phyloP scores from a whole-genome alignment of 2,888 invertebrate species.

The Sarcophaga rosellei region DNA sequence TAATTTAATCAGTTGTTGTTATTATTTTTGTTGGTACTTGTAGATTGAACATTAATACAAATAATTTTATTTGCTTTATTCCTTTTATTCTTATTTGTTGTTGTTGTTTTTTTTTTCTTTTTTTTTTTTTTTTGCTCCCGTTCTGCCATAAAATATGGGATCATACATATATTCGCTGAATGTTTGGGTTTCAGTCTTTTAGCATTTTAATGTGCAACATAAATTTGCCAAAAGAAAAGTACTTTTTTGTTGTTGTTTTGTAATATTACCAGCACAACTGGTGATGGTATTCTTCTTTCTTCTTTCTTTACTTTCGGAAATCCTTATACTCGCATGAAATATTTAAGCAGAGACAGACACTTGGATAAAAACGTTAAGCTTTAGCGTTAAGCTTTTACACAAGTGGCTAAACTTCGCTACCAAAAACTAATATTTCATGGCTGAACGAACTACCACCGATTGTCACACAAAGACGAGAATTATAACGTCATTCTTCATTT shows the following conservation, averaged over 20 bases:
- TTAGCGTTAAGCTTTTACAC: background rate
- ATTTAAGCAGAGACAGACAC: background rate
- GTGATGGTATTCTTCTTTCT: background rate
- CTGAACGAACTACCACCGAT: constrained; percentile 28
- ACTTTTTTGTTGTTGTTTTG: constrained; percentile 17
- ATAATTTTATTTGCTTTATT: constrained; percentile 15
- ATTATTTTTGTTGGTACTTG: constrained; percentile 19
- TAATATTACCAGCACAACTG: background rate
- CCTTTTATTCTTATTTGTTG: too few species aligned
- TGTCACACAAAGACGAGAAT: background rate
- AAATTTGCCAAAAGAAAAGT: constrained; percentile 60
- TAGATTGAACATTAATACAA: constrained; percentile 55
- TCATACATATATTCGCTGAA: constrained; percentile 30
- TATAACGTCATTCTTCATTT: background rate
- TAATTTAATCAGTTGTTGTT: constrained; percentile 7
- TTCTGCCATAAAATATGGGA: constrained; percentile 36
- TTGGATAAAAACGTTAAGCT: too few species aligned
- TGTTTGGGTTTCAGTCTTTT: constrained; percentile 44
- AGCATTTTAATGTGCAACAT: constrained; percentile 58
- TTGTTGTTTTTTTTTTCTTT: too few species aligned
- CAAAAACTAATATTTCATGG: constrained; percentile 30
- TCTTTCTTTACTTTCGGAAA: too few species aligned
- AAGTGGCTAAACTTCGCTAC: constrained; percentile 25
- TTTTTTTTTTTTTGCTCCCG: background rate
- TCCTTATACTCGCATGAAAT: constrained; percentile 21